A percentile compares a stretch with the other conserved stretches of the same genome.
phyloP scores from a whole-genome alignment of 2,797 vertebrate species.

The Cynopterus sphinx region DNA sequence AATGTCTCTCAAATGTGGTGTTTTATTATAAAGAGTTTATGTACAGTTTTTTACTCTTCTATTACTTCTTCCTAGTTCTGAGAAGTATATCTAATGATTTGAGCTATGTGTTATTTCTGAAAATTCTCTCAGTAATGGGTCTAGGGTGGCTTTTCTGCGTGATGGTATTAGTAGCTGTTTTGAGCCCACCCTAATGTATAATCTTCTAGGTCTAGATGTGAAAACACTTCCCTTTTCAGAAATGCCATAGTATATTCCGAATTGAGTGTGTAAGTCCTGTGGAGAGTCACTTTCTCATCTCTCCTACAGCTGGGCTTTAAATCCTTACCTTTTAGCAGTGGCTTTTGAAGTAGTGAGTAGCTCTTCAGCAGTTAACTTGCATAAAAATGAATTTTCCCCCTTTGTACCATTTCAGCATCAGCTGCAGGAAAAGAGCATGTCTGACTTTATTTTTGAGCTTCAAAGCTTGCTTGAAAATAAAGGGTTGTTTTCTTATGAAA shows the following conservation, averaged over 20 bases:
- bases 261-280: not conserved
- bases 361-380: not conserved
- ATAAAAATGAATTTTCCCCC: not conserved
- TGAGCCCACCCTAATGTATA: not conserved
- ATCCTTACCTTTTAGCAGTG: not conserved
- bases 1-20: not conserved
- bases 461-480: constrained; percentile 16
- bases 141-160: not conserved
- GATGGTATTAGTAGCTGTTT: not conserved
- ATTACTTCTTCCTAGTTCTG: not conserved
- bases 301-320: not conserved
- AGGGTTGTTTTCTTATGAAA: constrained; percentile 4
- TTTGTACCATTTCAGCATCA: not conserved
- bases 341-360: not conserved
- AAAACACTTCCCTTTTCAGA: not conserved
- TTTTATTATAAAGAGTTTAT: not conserved
- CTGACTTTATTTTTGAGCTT: not conserved
- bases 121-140: not conserved
- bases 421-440: not conserved
- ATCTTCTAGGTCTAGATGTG: not conserved
- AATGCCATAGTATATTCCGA: not conserved
- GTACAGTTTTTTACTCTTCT: not conserved
- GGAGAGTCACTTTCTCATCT: not conserved
- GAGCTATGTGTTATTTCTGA: not conserved
- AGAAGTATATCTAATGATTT: not conserved